Conservation (phyloP, 1,140 invertebrate species). For the Leptonema lineaticorne region DNA sequence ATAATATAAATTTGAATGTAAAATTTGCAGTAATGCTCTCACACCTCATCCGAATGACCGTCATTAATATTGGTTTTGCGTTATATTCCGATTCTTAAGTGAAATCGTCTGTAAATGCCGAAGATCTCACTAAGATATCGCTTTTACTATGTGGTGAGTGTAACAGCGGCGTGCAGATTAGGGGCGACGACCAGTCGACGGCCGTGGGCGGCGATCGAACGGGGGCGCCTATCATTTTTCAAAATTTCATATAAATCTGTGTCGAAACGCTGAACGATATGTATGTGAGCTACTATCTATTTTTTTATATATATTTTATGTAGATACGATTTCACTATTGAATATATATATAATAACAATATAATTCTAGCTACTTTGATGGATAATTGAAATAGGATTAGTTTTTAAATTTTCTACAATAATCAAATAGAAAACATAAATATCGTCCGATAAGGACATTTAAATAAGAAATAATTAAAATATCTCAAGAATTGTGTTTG, state of each 20-base stretch:
- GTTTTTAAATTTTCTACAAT: too few relatives aligned
- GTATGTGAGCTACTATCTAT: too few relatives aligned
- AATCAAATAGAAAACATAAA: too few relatives aligned
- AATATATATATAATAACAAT: too few relatives aligned
- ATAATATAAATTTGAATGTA: too few relatives aligned
- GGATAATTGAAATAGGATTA: too few relatives aligned
- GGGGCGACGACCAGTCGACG: neutral
- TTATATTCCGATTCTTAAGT: slow-evolving; percentile 1
- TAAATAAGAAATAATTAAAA: slow-evolving; percentile 14
- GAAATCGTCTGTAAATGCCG: neutral
- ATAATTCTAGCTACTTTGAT: too few relatives aligned
- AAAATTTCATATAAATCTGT: neutral
- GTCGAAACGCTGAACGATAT: too few relatives aligned
- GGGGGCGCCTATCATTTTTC: neutral
- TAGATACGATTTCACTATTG: too few relatives aligned
- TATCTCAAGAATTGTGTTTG: neutral
- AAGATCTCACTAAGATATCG: neutral
- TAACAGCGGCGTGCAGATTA: neutral
- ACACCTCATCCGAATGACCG: neutral
- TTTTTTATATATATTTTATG: too few relatives aligned
- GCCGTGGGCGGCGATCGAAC: neutral
- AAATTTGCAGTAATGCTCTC: neutral
- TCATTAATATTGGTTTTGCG: slow-evolving; percentile 2
- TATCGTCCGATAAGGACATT: neutral
- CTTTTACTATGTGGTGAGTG: neutral